Evolutionary conservation across 2,888 invertebrate species (phyloP), one percentile per base, ranked within the genome.

Genomic region (Leptinotarsa tumamoca): DNA sequence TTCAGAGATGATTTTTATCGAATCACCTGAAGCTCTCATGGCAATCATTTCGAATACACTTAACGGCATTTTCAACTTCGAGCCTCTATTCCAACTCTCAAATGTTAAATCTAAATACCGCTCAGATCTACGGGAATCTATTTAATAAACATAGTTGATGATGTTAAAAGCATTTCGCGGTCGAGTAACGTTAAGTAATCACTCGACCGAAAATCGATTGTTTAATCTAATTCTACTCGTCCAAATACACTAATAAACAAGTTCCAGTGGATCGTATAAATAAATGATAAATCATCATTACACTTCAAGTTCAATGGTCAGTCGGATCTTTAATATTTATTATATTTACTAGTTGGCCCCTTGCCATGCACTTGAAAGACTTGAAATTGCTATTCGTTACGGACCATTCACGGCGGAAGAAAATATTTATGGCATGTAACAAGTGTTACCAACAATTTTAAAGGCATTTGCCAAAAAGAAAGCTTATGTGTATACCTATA

Each of bases 251-350:
- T n/a, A 67, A 75, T 71, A 75, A 68, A 75, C 73, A 75, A 71
- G 3, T 67, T 13, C 68, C 67, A 75, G 74, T 75, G 74, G 74
- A 71, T 71, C 74, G 70, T 58, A 70, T 73, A 76, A 76, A 76
- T 51, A 70, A 49, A 68, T 58, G 71, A 76, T 76, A 76, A 74
- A 75, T 77, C 78, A 72, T 78, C 76, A 68, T 74, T 72, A 71
- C 56, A 68, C 56, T 71, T 72, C 78, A 75, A 78, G 76, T 78
- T 76, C 78, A 76, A 73, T 71, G 78, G 74, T 78, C 78, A 76
- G 54, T 74, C 33, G 75, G 67, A 67, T 67, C 67, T 68, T 71
- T 51, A 43, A 69, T 58, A 74, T 78, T 76, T 76, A 76, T 74
- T 72, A 70, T 76, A 72, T 74, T 67, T 74, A 68, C 71, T 52